A percentile compares a stretch with the other conserved stretches of the same genome.
phyloP scores from a whole-genome alignment of 2,888 invertebrate species.

The Epiperipatus broadwayi region DNA sequence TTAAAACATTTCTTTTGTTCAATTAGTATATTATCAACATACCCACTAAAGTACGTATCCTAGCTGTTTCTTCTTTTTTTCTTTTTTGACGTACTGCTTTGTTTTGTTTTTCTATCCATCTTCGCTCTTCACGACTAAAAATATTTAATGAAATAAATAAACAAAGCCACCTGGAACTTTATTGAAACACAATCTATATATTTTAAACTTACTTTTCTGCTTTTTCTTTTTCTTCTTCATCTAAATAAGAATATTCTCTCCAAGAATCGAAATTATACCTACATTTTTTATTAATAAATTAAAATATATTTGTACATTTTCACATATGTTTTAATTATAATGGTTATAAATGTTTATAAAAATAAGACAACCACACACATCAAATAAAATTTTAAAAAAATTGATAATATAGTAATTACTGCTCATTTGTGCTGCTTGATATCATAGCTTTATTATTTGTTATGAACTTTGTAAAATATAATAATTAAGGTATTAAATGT shows the following conservation, averaged over 20 bases:
- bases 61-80: conserved; percentile 89
- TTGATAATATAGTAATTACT: too few species aligned
- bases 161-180: too few species aligned
- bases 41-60: conserved; percentile 64
- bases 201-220: conserved; percentile 49
- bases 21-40: conserved; percentile 16
- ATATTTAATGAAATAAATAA: too few species aligned
- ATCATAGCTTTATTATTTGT: too few species aligned
- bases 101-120: conserved; percentile 97
- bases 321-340: neutral
- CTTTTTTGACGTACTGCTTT: conserved; percentile 72
- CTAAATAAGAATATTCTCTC: conserved; percentile 95
- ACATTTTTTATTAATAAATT: conserved; percentile 13
- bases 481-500: too few species aligned
- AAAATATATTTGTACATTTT: neutral
- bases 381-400: too few species aligned
- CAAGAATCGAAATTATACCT: conserved; percentile 79
- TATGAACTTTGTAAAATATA: too few species aligned
- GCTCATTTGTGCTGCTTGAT: too few species aligned
- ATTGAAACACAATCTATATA: neutral
- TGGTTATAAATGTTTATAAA: too few species aligned
- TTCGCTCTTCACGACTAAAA: conserved; percentile 60
- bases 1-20: neutral
- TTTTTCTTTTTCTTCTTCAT: conserved; percentile 95
- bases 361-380: too few species aligned